Base-by-base conservation (phyloP, 1,140 invertebrate species). In the Hycleus phaleratus region DNA sequence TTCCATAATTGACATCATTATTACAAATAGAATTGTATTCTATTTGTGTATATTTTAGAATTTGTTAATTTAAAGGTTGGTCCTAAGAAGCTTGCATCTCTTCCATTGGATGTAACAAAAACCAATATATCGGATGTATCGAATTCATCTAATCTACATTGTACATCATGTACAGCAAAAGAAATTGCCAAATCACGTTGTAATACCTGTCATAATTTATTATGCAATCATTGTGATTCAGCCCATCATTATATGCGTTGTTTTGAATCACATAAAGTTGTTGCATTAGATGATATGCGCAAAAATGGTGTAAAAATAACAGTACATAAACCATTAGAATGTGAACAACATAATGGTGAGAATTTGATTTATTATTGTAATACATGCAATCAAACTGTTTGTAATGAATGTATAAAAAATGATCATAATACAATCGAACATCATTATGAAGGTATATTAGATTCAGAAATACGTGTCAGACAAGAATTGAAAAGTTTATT, bases 171-270 rank as follows among this genome's bases (percentile, higher is more conserved):
- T 74, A 93, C 91, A 67, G 85, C 88, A 64, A 91, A 91, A 73
- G 90, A 94, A 73, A 84, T 86, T 68, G 93, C 94, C 10, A 87
- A 95, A 10, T 93, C 93, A 10, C 84, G 91, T 55, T 96, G 94
- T 75, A 88, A 85, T 60, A 91, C 95, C 72, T 97, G 93, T 75
- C 91, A 91, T 64, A 94, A 93, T 76, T 91, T 94, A 70, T 79
- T 97, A 10, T 96, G 94, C 76, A 84, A 85, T 18, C 91, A 93
- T 71, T 97, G 94, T 76, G 91, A 95, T 61, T 91, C 88, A 26
- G 94, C 93, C 46, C 94, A 97, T 75, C 87, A 93, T 72, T 89
- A 87, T 65, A 96, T 97, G 93, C 81, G 91, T 46, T 94, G 92
- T 75, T 95, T 95, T 74, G 92, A 95, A 74, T 91, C 89, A 66